Evolutionary conservation across 1,140 invertebrate genomes (phyloP), one percentile per base, ranked within the genome.

Genomic region (Hestina assimilis): DNA sequence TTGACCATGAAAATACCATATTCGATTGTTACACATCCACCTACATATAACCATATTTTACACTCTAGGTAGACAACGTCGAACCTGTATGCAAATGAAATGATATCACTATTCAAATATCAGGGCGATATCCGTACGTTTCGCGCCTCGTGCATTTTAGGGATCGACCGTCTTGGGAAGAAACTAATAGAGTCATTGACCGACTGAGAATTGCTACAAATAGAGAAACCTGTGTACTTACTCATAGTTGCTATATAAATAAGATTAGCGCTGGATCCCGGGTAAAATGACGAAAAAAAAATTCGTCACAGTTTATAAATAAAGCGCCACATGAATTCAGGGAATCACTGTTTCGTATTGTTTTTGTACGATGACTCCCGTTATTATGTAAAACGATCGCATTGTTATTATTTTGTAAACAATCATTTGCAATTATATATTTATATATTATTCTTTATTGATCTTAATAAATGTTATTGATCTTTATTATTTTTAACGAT

Each of bases 21-120:
- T 17, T 17, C 19, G 19, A 38, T 38, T 9, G 19, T 38, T 38
- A 38, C 15, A 19, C 33, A 38, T 19, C 33, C 33, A 38, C 33
- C 33, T 38, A 38, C 33, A 19, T 38, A 38, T 7, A 17, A 19
- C 33, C 33, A 38, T 38, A 38, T 38, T 38, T 38, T 17, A 38
- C 33, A 17, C 33, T 8, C 29, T 51, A 20, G 20, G 20, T 17
- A 51, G 58, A 66, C 56, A 55, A 68, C 58, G 59, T 55, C 66
- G 66, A 69, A 66, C 64, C 19, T 62, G 61, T 69, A 79, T 77
- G 75, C 59, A 79, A 78, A 79, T 78, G 57, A 66, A 67, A 75
- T 82, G 79, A 79, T 70, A 78, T 82, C 79, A 82, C 55, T 65
- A 54, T 63, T 42, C 28, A 66, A 66, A 66, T 63, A 47, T 46